phyloP scores from a whole-genome alignment of 2,797 vertebrate species.

The Ctenosaura bakeri region DNA sequence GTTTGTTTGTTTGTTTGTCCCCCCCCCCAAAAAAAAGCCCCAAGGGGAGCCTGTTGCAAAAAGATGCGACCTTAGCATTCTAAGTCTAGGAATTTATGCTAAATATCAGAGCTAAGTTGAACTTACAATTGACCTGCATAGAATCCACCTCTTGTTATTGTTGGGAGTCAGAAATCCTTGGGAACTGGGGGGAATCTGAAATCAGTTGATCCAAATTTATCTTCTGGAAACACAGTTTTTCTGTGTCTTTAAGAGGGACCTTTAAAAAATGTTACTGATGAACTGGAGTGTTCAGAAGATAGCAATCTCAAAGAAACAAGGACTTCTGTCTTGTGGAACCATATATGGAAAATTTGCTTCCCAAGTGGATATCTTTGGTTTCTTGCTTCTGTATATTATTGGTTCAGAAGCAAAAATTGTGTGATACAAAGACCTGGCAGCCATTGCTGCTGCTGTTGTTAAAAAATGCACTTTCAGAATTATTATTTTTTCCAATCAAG shows the following conservation, averaged over 20 bases:
- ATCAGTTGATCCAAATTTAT: too few relatives aligned
- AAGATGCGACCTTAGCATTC: background rate
- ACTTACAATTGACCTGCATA: too few relatives aligned
- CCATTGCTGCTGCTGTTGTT: too few relatives aligned
- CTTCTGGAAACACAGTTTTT: background rate
- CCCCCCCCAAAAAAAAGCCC: too few relatives aligned
- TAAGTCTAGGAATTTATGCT: background rate
- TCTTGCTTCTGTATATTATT: background rate
- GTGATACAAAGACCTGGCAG: background rate
- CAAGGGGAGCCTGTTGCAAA: too few relatives aligned
- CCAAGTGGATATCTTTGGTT: background rate
- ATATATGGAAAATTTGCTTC: background rate
- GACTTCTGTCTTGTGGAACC: background rate
- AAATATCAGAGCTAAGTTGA: background rate
- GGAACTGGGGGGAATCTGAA: too few relatives aligned
- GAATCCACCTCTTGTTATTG: too few relatives aligned
- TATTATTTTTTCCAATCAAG: background rate
- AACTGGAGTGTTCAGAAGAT: background rate
- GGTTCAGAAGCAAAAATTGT: background rate
- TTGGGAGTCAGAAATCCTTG: too few relatives aligned
- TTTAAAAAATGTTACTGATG: background rate
- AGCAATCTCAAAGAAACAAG: too few relatives aligned
- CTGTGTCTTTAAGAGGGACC: background rate
- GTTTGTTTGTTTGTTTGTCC: too few relatives aligned
- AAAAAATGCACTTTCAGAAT: background rate